phyloP scores from a whole-genome alignment of 2,113 vertebrate species.

The Phaethornis superciliosus region DNA sequence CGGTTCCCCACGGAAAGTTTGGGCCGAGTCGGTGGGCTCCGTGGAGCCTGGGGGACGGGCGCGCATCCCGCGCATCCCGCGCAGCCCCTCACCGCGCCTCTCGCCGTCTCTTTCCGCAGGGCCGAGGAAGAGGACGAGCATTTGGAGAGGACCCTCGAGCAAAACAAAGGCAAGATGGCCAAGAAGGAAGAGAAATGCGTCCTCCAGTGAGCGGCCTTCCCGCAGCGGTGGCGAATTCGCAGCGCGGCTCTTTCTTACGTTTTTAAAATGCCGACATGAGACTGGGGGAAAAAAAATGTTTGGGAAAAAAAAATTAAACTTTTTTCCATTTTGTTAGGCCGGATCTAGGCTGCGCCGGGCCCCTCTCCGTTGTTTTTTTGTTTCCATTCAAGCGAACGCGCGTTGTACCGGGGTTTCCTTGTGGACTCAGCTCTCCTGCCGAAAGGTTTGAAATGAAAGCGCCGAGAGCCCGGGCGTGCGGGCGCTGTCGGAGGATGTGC shows the following conservation, averaged over 20 bases:
- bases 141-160: conserved; percentile 96
- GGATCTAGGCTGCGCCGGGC: conserved; percentile 55
- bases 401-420: conserved; percentile 53
- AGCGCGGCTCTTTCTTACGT: conserved; percentile 24
- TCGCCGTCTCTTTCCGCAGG: conserved; percentile 73
- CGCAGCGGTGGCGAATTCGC: background rate
- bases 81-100: background rate
- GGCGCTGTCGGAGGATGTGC: conserved; percentile 22
- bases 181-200: conserved; percentile 98
- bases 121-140: conserved; percentile 98
- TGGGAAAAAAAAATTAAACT: conserved; percentile 11
- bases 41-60: background rate
- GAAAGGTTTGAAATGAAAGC: conserved; percentile 65
- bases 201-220: conserved; percentile 84
- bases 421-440: conserved; percentile 61
- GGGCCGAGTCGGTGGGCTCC: background rate
- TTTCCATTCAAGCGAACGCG: conserved; percentile 59
- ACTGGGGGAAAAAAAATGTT: conserved; percentile 21
- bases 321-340: conserved; percentile 66
- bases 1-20: background rate
- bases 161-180: conserved; percentile 99
- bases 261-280: conserved; percentile 40
- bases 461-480: background rate
- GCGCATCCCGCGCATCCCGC: background rate
- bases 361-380: conserved; percentile 24